phyloP scores from a whole-genome alignment of 2,113 vertebrate species.

The Chlorodrepanis virens region DNA sequence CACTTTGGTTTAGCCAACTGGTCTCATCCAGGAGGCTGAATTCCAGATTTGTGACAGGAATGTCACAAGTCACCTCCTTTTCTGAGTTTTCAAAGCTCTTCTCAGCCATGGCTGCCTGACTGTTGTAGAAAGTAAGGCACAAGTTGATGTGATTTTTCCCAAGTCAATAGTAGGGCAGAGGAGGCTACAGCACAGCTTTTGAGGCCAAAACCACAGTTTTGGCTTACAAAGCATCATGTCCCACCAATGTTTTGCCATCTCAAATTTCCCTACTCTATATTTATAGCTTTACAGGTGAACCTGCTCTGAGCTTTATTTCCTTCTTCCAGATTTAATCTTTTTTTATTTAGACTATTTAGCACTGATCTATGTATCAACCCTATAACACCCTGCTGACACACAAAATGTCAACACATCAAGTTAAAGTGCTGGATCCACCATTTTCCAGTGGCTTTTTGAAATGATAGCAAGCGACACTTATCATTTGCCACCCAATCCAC shows the following conservation, averaged over 20 bases:
- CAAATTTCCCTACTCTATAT: conserved; percentile 17
- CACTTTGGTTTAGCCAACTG: neutral
- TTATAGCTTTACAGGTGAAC: conserved; percentile 37
- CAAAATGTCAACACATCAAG: conserved; percentile 18
- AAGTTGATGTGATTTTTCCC: neutral
- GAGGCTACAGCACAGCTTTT: neutral
- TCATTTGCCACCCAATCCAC: neutral
- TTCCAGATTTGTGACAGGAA: neutral
- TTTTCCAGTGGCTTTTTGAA: conserved; percentile 21
- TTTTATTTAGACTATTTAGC: conserved; percentile 40
- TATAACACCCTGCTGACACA: neutral
- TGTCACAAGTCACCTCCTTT: neutral
- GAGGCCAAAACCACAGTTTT: neutral
- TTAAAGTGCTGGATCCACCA: neutral
- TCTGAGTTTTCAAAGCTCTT: neutral
- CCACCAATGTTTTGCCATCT: neutral
- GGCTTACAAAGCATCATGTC: neutral
- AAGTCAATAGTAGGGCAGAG: neutral
- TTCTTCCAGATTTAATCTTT: conserved; percentile 19
- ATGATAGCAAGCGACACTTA: neutral
- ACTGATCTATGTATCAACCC: neutral
- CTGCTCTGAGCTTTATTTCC: conserved; percentile 5
- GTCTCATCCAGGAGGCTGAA: neutral
- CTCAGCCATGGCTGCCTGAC: neutral
- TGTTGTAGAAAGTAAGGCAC: neutral